Evolutionary conservation across 2,113 vertebrate species (phyloP), one percentile per base, ranked within the genome.

Genomic region (Coturnix japonica): DNA sequence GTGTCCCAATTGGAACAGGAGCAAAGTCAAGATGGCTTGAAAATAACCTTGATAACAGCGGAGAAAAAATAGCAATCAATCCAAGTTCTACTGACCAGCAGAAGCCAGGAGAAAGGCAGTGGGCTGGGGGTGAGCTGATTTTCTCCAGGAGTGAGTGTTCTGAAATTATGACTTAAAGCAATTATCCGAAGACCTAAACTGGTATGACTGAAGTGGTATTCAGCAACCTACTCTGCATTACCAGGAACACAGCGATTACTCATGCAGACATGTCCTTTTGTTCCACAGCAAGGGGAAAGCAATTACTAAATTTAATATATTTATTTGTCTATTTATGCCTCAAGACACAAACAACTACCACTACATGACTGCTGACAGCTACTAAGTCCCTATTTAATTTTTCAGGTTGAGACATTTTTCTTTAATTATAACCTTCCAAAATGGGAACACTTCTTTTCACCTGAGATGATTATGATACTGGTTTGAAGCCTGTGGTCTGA

Each of bases 381-480:
- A 69, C 70, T 8, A 54, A 86, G 49, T 83, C 72, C 65, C 64
- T 84, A 43, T 92, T 93, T 90, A 54, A 95, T 92, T 84, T 91
- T 87, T 49, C 77, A 90, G 46, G 78, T 81, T 89, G 71, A 90
- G 83, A 63, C 60, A 79, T 89, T 95, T 93, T 95, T 93, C 54
- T 73, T 80, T 89, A 94, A 81, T 94, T 80, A 75, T 81, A 51
- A 92, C 91, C 81, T 94, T 88, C 83, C 72, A 43, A 78, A 90
- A 95, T 4, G 81, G 74, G 77, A 89, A 66, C 81, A 85, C 65
- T 91, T 93, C 93, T 91, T 94, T 95, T 94, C 84, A 93, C 91
- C 81, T 97, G 87, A 80, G 66, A 72, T 93, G 63, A 93, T 95
- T 65, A 95, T 90, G 91, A 57, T 35, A 90, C 74, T 93, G 94